Evolutionary conservation across 2,113 vertebrate species (phyloP), one percentile per base, ranked within the genome.

Genomic region (Anolis sagrei): DNA sequence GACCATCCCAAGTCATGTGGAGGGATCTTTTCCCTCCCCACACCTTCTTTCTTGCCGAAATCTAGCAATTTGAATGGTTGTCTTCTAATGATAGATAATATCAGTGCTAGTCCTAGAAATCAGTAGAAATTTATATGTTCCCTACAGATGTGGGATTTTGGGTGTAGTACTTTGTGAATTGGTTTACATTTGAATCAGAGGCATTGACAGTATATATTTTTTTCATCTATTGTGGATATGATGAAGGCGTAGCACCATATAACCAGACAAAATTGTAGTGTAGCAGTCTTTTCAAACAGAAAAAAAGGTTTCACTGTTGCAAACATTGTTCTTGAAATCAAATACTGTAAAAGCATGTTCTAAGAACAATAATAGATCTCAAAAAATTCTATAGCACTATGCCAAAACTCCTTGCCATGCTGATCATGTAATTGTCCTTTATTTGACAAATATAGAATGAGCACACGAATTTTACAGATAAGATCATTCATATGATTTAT

Each of bases 61-160:
- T 93, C 90, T 94, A 93, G 85, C 76, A 88, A 68, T 77, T 85
- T 86, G 76, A 89, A 94, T 93, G 81, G 62, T 86, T 44, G 29
- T 89, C 49, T 89, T 93, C 89, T 93, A 91, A 83, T 87, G 89
- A 85, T 86, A 86, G 10, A 29, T 88, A 72, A 18, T 77, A 91
- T 79, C 86, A 85, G 79, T 18, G 19, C 27, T 90, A 82, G 76
- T 84, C 89, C 70, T 77, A 78, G 90, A 77, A 39, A 94, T 19
- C 0, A 23, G 51, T 73, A 18, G 29, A 78, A 89, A 81, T 44
- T 49, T 87, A 1, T 39, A 4, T 76, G 18, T 80, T 87, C 87
- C 81, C 1, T 0, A 39, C 1, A 83, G 76, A 88, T 82, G n/a
- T 78, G 76, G 79, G 75, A 73, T 21, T 44, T 88, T 87, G 75